Base-by-base conservation (phyloP, 2,797 vertebrate genomes). In the Gastrophryne carolinensis region DNA sequence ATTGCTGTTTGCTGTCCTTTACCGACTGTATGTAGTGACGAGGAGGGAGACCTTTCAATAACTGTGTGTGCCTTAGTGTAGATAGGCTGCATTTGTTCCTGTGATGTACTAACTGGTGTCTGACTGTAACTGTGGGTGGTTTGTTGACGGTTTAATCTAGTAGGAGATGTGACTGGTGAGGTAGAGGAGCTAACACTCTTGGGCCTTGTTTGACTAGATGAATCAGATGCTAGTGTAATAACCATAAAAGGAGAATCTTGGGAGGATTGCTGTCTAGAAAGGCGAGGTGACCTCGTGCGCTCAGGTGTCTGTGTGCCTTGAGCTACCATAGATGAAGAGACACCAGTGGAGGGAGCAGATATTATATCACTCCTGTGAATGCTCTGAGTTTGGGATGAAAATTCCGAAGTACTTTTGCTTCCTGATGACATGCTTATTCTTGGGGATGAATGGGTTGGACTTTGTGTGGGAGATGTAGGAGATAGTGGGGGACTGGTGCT, bases 351-450 rank as follows among this genome's bases (percentile, higher is more conserved):
- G 69, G 87, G 84, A 2, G 78, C 4, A 1, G 90, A 89, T 74
- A 82, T 82, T 74, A 82, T 82, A 54, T 92, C 91, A 0, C 74
- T 81, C 26, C 86, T 82, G 27, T 89, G 82, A 1, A 89, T 88
- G 79, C 82, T 94, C 68, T 95, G 93, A 0, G 95, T 98, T 82
- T 98, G 96, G 0, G 94, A 95, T 47, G 97, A 98, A 85, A 98
- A 95, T 82, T 99, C 97, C 4, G 91, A 92, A 0, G 95, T 98
- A 56, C 86, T 84, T 80, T 86, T 89, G 37, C 61, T 1, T 54
- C 75, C 78, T 8, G 68, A 9, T 1, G 79, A 39, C 50, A 75
- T 52, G 10, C 82, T 84, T 78, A 89, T 88, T 83, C 90, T 93
- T 30, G 87, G 86, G 29, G 87, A 84, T 4, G 83, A 73, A 84